Conservation (phyloP, 2,888 invertebrate genomes). For the Torymus tubicola region DNA sequence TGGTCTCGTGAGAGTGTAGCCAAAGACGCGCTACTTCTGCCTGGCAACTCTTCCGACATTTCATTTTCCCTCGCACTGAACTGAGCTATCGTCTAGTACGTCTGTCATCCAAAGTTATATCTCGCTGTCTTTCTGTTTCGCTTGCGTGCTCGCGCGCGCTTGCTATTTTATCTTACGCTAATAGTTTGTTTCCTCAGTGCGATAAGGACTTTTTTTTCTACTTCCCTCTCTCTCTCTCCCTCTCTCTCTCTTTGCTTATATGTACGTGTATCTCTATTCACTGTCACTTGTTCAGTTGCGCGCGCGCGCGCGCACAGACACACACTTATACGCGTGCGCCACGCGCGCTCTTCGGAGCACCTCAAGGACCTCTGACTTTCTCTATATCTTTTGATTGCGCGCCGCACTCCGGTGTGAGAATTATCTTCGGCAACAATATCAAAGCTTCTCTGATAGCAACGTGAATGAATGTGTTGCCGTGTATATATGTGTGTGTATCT, state of each 20-base stretch:
- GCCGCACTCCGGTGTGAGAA: neutral
- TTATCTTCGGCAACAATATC: slow-evolving; percentile 13
- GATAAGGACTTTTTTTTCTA: slow-evolving; percentile 67
- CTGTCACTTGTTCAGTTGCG: slow-evolving; percentile 10
- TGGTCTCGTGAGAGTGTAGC: slow-evolving; percentile 6
- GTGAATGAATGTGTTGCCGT: neutral
- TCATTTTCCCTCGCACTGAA: slow-evolving; percentile 59
- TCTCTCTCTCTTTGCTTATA: no score
- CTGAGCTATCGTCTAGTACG: slow-evolving; percentile 54
- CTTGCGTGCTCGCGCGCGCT: no score
- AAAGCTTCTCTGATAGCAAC: neutral
- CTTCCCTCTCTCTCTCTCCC: slow-evolving; percentile 56
- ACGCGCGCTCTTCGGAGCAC: slow-evolving; percentile 54
- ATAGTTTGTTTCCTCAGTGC: slow-evolving; percentile 73
- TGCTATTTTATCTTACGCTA: slow-evolving; percentile 69
- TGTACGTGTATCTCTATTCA: neutral
- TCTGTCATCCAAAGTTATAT: slow-evolving; percentile 63
- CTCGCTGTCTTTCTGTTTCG: neutral
- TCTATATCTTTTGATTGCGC: slow-evolving; percentile 5
- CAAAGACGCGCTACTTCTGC: slow-evolving; percentile 39
- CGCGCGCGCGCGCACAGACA: slow-evolving; percentile 2
- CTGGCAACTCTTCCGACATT: slow-evolving; percentile 61
- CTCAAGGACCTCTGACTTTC: slow-evolving; percentile 47
- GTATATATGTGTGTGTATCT: no score
- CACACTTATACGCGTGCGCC: slow-evolving; percentile 42